Conservation (phyloP, 2,113 vertebrate genomes). For the Oryctolagus cuniculus region mOryCun1.1 NC_091449.1:48922501-48923000, state of each 20-base stretch:
- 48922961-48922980: not conserved
- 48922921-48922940: not conserved
- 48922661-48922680: constrained; percentile 7
- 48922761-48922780: not conserved
- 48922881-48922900: not conserved
- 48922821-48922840: not conserved
- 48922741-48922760: not conserved
- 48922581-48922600: not conserved
- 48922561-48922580: not conserved
- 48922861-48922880: not conserved
- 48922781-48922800: not conserved
- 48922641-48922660: not conserved
- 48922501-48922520: not conserved
- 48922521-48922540: not conserved
- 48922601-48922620: not conserved
- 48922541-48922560: not conserved
- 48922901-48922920: not conserved
- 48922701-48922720: not conserved
- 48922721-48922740: not conserved
- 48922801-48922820: not conserved
- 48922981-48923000: not conserved
- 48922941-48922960: not conserved
- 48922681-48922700: not conserved
- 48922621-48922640: constrained; percentile 1
- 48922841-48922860: not conserved